Conservation (phyloP, 2,113 vertebrate species). For the Takifugu flavidus region DNA sequence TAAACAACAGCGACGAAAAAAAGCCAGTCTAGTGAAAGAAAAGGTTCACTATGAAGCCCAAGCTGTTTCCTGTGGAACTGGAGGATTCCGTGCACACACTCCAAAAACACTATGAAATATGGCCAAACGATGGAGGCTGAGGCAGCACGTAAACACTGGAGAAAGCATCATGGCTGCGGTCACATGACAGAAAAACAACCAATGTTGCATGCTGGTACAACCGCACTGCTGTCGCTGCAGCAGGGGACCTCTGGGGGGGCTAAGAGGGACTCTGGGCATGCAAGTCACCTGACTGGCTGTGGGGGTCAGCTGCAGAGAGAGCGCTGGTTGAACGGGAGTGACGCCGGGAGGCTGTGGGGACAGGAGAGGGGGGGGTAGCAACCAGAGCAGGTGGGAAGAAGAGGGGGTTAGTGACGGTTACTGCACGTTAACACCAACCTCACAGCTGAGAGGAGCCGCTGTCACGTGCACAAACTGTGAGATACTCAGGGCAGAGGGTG, state of each 20-base stretch:
- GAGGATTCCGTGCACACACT: not conserved
- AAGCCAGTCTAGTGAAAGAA: not conserved
- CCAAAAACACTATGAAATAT: not conserved
- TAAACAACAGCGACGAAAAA: constrained; percentile 4
- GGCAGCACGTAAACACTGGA: not conserved
- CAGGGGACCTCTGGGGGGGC: constrained; percentile 20
- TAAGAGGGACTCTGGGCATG: constrained; percentile 58
- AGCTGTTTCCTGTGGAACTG: not conserved
- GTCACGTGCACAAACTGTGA: not conserved
- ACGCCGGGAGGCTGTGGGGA: constrained; percentile 96
- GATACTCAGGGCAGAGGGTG: too few species aligned
- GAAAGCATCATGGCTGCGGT: constrained; percentile 3
- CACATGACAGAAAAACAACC: constrained; percentile 16
- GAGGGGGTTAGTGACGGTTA: constrained; percentile 74
- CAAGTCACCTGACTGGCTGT: constrained; percentile 99
- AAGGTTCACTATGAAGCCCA: not conserved
- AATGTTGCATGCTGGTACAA: constrained; percentile 50
- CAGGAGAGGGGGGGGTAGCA: constrained; percentile 74
- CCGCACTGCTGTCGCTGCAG: not conserved
- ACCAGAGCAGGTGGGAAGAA: constrained; percentile 47
- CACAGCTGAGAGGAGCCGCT: not conserved
- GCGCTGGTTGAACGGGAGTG: constrained; percentile 99
- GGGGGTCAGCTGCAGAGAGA: constrained; percentile 94
- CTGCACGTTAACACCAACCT: not conserved
- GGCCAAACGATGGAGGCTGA: not conserved